Percentiles rank a stretch among this genome's conserved stretches.
These are phyloP conservation scores for Oophaga pumilio DNA, from an alignment of 2,113 vertebrate species.

Conservation along the genomic window DNA sequence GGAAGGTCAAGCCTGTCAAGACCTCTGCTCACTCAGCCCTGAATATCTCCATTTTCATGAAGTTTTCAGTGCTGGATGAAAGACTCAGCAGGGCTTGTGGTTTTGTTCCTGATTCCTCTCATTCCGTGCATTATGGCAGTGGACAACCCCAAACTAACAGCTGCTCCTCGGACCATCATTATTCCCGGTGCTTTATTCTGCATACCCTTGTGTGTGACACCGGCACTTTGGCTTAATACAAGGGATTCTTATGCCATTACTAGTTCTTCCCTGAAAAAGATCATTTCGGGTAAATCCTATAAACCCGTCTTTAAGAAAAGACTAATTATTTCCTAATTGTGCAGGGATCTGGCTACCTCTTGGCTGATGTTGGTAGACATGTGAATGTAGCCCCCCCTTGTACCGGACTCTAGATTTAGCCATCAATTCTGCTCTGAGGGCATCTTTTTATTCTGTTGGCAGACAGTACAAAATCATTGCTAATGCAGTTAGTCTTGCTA, in stretches of 20 bases:
- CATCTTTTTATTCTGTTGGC: background rate
- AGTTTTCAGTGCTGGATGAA: conserved; percentile 65
- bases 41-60: conserved; percentile 68
- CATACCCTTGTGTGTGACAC: background rate
- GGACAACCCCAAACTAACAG: conserved; percentile 57
- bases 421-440: background rate
- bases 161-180: conserved; percentile 59
- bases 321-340: background rate
- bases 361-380: background rate
- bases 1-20: conserved; percentile 63
- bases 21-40: conserved; percentile 63
- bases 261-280: background rate
- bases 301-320: background rate
- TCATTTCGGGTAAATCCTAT: background rate
- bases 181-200: background rate
- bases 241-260: background rate
- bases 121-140: conserved; percentile 56
- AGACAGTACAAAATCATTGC: background rate
- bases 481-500: background rate
- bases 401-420: background rate
- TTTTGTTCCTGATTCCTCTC: conserved; percentile 29
- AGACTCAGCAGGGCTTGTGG: conserved; percentile 60
- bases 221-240: too few species aligned
- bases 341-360: background rate
- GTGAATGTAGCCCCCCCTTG: background rate